These are phyloP conservation scores for Nysson spinosus DNA, from an alignment of 2,888 invertebrate species.

Conservation along the genomic window DNA sequence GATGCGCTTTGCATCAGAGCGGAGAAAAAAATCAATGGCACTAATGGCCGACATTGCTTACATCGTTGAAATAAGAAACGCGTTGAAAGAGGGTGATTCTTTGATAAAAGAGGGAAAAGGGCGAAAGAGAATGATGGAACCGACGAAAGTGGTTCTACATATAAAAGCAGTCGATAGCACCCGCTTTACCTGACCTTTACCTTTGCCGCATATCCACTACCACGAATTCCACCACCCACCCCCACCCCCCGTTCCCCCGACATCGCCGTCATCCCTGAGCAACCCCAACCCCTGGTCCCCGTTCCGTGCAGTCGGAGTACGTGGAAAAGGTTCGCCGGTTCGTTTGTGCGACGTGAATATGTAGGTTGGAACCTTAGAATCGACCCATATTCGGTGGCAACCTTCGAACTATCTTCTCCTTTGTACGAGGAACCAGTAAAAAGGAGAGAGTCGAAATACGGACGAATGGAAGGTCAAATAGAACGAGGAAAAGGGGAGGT, in stretches of 20 bases:
- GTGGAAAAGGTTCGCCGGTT: slow-evolving; percentile 19
- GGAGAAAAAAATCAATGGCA: slow-evolving; percentile 15
- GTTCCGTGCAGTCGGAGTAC: too few species aligned
- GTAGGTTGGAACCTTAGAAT: slow-evolving; percentile 61
- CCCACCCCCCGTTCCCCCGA: too few species aligned
- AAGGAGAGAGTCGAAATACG: slow-evolving; percentile 9
- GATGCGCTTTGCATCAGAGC: too few species aligned
- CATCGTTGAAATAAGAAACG: slow-evolving; percentile 6
- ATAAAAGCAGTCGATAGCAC: slow-evolving; percentile 57
- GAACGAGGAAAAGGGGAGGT: neutral
- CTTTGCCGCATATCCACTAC: slow-evolving; percentile 60
- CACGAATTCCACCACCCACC: slow-evolving; percentile 6
- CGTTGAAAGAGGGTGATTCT: neutral
- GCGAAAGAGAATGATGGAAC: slow-evolving; percentile 32
- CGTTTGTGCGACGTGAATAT: slow-evolving; percentile 51
- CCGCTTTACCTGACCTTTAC: slow-evolving; percentile 67
- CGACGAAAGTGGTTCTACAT: slow-evolving; percentile 50
- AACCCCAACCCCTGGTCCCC: too few species aligned
- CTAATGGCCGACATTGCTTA: slow-evolving; percentile 29
- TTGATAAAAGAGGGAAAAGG: neutral
- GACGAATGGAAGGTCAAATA: slow-evolving; percentile 6
- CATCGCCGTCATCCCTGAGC: too few species aligned
- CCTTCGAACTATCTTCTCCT: slow-evolving; percentile 54
- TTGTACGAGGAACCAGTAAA: slow-evolving; percentile 13
- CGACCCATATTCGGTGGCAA: slow-evolving; percentile 63